Base-by-base conservation (phyloP, 1,140 invertebrate species). In the Aricia agestis region DNA sequence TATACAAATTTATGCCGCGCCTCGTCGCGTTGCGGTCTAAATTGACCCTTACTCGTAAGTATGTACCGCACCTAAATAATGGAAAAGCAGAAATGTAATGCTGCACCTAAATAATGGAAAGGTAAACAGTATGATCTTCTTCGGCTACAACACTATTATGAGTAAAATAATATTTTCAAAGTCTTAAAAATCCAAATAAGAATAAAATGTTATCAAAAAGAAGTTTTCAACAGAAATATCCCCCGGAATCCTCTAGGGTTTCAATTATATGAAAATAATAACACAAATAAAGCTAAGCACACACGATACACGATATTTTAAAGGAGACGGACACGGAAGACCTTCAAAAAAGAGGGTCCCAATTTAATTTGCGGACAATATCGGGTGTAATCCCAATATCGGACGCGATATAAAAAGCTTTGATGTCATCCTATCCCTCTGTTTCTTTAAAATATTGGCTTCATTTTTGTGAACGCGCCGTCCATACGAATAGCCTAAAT, bases 351-450 rank as follows among this genome's bases (percentile, higher is more conserved):
- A 52, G 45, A 79, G 81, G 74, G 76, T 70, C 69, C 65, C 78
- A 80, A 83, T 81, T 83, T 81, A 80, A 83, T 81, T 83, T 80
- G 73, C 77, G 75, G 76, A 81, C 77, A 71, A 75, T 70, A 74
- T 72, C 65, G 76, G 74, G 71, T 76, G 79, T 78, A 82, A 81
- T 83, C 79, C 75, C 73, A 80, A 81, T 82, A 82, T 82, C 81
- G 80, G 78, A 80, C 75, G 76, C 71, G 74, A 78, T 77, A 81
- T 74, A 75, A 77, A 80, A 57, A 63, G 76, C 76, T 81, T 81
- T 81, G 74, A 81, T 78, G 76, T 77, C 71, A 79, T 79, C 71
- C 76, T 67, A 77, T 78, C 79, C 76, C 75, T 76, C 66, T 68
- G 66, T 70, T 76, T 75, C 66, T 72, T 75, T 70, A 72, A 71